Evolutionary conservation across 2,888 invertebrate species (phyloP), one percentile per base, ranked within the genome.

Genomic region (Dryobota labecula): DNA sequence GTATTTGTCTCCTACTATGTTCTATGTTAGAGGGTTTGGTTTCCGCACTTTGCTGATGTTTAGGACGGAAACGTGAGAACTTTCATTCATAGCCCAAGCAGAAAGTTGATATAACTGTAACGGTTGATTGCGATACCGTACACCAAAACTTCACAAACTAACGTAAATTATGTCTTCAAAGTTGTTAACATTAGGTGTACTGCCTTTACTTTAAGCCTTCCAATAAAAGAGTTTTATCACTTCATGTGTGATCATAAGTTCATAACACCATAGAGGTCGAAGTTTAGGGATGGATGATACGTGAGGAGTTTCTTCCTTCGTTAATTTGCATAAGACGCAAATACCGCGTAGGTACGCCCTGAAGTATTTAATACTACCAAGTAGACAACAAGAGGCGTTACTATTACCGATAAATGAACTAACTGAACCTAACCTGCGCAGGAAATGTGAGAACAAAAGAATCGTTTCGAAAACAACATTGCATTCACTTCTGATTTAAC

Each of bases 371-470:
- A 73, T 45, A n/a, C 49, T 43, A 62, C 9, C 30, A 88, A 88
- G 89, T 88, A 90, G 86, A 88, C 88, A 88, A 89, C 89, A 89
- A 90, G 87, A 88, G 80, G 82, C 86, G 84, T 82, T 87, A 89
- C 86, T 88, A 89, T 88, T 88, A 87, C 87, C 86, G 88, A 91
- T 90, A 90, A 90, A 90, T 86, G 85, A 85, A 89, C 89, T 86
- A 88, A 88, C 88, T 73, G 77, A 89, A 86, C 63, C 81, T 85
- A 78, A 78, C 86, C 88, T 80, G 87, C 90, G 88, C 90, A 91
- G 90, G 88, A 91, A 91, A 91, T 86, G 83, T 87, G 87, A 84
- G 82, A 93, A 94, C 93, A 93, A 94, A 93, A 93, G 92, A 92
- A 91, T 90, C 88, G 86, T 87, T 89, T 90, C 87, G 84, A 90